phyloP scores from a whole-genome alignment of 2,113 vertebrate genomes.

The Dendrocopos noguchii region DNA sequence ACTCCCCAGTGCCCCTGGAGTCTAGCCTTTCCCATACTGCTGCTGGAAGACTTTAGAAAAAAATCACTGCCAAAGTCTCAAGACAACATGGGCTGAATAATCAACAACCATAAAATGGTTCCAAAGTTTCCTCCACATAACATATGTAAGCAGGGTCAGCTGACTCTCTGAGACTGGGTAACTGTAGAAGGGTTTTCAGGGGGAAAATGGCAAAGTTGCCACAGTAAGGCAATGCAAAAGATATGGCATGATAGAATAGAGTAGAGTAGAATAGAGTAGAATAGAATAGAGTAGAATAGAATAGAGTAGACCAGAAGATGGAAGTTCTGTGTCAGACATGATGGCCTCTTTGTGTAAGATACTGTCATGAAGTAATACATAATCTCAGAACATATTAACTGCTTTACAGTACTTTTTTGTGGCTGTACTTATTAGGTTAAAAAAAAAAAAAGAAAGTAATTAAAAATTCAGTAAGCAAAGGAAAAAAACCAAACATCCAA shows the following conservation, averaged over 20 bases:
- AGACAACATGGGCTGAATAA: neutral
- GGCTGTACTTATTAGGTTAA: neutral
- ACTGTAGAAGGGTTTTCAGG: neutral
- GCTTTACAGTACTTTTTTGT: neutral
- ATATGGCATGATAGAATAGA: neutral
- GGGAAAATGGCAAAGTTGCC: neutral
- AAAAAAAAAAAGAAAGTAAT: neutral
- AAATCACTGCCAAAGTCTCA: neutral
- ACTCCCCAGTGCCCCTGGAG: neutral
- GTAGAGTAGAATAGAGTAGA: too few relatives aligned
- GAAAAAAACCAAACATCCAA: neutral
- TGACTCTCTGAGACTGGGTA: neutral
- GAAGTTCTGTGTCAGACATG: neutral
- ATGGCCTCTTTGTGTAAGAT: neutral
- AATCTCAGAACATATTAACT: neutral
- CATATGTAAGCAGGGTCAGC: neutral
- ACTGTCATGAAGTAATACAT: neutral
- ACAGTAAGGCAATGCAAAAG: neutral
- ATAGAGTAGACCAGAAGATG: too few relatives aligned
- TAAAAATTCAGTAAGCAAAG: neutral
- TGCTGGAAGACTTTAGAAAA: neutral
- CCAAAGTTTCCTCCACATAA: neutral
- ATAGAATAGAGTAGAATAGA: too few relatives aligned
- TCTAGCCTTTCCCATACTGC: neutral
- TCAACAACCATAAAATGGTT: neutral